Evolutionary conservation across 1,140 invertebrate genomes (phyloP), one percentile per base, ranked within the genome.

Genomic region (Anastrepha obliqua): DNA sequence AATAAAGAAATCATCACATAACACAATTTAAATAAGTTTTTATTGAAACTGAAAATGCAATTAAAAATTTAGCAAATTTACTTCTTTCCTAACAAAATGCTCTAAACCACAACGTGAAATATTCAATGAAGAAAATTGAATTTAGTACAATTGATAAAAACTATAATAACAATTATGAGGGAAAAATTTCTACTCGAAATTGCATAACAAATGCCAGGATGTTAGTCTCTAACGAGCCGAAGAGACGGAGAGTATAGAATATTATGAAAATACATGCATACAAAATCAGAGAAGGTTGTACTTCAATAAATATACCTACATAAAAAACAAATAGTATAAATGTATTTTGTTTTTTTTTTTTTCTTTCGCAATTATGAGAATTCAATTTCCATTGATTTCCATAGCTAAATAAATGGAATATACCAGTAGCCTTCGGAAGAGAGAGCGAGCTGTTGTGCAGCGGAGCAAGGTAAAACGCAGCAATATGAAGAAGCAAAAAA

Each of bases 1-100:
- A 51, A 81, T 81, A 55, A 81, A 81, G 74, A 81, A 81, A 81
- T 20, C 74, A 81, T 74, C 74, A 20, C n/a, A n/a, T 81, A 81
- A 81, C 20, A 20, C 44, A 81, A 81, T 81, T 81, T 51, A 55
- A 55, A 42, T n/a, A 81, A 67, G 29, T 47, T 81, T 81, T 58
- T 3, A 81, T 81, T 51, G 74, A 20, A 58, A 58, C 51, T 81
- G 74, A 20, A 81, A 81, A 81, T 81, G 15, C 44, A 81, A 81
- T 81, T 81, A 55, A 8, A 58, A 81, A 81, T n/a, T 81, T 55
- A 81, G 8, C 8, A 55, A 81, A 55, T 81, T 81, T 29, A 44
- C 13, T 74, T 44, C 44, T 74, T 74, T 44, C 42, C 11, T 44
- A 47, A 74, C 17, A 17, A 74, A 74, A 74, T 47, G 51, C 51